Evolutionary conservation across 37 sponge, comb jelly and placozoan genomes (phyloP).

Genomic region (Chondrosia reniformis): DNA sequence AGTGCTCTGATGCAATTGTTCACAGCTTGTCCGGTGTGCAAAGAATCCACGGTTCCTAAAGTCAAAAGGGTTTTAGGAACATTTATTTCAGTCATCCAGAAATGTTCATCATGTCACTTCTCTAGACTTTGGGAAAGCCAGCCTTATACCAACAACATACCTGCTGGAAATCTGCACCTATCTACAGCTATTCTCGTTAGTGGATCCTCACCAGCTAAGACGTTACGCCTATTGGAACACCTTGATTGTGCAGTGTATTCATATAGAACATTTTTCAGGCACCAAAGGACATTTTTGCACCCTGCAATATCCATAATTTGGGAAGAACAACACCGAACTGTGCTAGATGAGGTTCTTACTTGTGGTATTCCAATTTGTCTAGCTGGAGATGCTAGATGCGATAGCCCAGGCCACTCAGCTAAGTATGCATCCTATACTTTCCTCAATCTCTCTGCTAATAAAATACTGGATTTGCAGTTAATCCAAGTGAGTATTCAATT

Average conservation of each 20-base stretch:
- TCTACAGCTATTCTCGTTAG: neutral
- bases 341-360: neutral
- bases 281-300: neutral
- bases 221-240: neutral
- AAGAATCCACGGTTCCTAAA: too few species aligned
- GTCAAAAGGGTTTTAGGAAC: neutral
- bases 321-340: neutral
- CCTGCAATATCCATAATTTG: neutral
- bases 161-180: neutral
- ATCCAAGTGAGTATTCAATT: neutral
- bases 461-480: conserved; percentile 13
- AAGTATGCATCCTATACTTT: conserved; percentile 22
- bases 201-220: neutral
- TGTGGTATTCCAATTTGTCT: neutral
- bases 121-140: neutral
- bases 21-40: too few species aligned
- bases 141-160: neutral
- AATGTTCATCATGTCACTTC: neutral
- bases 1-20: too few species aligned
- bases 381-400: conserved; percentile 15
- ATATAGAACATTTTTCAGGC: neutral
- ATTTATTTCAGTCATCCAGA: neutral
- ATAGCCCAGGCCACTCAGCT: conserved; percentile 24
- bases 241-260: neutral
- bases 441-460: neutral